Conservation (phyloP, 2,113 vertebrate genomes). For the Dissostichus mawsoni region DNA sequence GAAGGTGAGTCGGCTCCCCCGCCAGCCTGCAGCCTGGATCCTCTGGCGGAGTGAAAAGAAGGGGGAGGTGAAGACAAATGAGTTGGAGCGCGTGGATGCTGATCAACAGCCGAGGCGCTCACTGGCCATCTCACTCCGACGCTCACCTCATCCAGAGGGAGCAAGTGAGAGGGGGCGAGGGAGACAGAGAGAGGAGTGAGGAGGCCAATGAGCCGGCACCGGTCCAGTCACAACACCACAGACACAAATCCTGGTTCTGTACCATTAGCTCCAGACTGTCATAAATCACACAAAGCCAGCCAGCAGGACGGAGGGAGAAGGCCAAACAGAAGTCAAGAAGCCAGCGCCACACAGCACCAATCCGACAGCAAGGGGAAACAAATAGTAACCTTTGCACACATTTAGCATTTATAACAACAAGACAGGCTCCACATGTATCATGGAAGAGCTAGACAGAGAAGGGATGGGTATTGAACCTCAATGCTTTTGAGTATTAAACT, state of each 20-base stretch:
- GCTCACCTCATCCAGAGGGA: conserved; percentile 57
- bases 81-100: conserved; percentile 43
- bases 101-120: conserved; percentile 67
- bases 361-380: conserved; percentile 53
- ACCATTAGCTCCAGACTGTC: conserved; percentile 78
- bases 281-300: conserved; percentile 73
- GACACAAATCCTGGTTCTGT: conserved; percentile 81
- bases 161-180: conserved; percentile 8
- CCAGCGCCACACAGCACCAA: conserved; percentile 46
- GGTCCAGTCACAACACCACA: conserved; percentile 75
- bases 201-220: conserved; percentile 76
- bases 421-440: conserved; percentile 39
- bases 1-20: conserved; percentile 78
- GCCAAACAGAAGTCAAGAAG: conserved; percentile 69
- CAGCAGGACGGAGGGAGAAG: conserved; percentile 54
- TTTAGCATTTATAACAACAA: conserved; percentile 52
- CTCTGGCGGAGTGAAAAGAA: conserved; percentile 61
- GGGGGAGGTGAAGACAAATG: conserved; percentile 69
- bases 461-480: conserved; percentile 1
- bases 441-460: conserved; percentile 3
- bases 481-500: not conserved
- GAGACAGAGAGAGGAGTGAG: conserved; percentile 45
- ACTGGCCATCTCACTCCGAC: conserved; percentile 48
- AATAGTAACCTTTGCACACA: conserved; percentile 52
- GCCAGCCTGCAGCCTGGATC: conserved; percentile 51